Conservation (phyloP, 2,797 vertebrate species). For the Phoxinus dragarum region DNA sequence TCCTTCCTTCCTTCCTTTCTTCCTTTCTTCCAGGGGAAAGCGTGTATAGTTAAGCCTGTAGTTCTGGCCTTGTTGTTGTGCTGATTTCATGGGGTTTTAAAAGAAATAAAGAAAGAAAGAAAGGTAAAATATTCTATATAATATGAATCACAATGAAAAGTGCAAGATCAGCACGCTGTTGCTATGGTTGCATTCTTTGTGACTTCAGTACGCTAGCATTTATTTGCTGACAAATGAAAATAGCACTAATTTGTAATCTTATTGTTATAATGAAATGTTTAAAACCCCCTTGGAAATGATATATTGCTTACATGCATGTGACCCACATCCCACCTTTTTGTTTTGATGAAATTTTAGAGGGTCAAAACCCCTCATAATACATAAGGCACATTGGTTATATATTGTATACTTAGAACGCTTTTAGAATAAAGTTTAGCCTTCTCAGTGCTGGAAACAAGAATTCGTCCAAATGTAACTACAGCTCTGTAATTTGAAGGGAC, state of each 20-base stretch:
- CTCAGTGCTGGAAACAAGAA: not conserved
- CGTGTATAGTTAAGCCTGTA: too few relatives aligned
- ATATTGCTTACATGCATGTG: not conserved
- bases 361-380: not conserved
- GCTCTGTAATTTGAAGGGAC: slow-evolving; percentile 30
- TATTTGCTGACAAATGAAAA: slow-evolving; percentile 7
- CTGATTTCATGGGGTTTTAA: not conserved
- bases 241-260: not conserved
- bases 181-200: not conserved
- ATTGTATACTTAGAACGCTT: not conserved
- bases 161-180: not conserved
- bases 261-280: not conserved
- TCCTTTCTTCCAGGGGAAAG: too few relatives aligned
- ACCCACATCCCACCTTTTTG: not conserved
- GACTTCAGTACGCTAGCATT: not conserved
- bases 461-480: not conserved
- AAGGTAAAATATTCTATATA: not conserved
- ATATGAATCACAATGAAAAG: not conserved
- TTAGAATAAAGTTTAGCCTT: not conserved
- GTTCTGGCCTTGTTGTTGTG: not conserved
- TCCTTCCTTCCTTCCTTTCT: too few relatives aligned
- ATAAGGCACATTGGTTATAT: not conserved
- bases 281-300: not conserved
- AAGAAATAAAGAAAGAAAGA: too few relatives aligned
- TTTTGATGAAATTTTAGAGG: not conserved